Evolutionary conservation across 2,797 vertebrate species (phyloP), one percentile per base, ranked within the genome.

Genomic region (Halcyon chelicuti): DNA sequence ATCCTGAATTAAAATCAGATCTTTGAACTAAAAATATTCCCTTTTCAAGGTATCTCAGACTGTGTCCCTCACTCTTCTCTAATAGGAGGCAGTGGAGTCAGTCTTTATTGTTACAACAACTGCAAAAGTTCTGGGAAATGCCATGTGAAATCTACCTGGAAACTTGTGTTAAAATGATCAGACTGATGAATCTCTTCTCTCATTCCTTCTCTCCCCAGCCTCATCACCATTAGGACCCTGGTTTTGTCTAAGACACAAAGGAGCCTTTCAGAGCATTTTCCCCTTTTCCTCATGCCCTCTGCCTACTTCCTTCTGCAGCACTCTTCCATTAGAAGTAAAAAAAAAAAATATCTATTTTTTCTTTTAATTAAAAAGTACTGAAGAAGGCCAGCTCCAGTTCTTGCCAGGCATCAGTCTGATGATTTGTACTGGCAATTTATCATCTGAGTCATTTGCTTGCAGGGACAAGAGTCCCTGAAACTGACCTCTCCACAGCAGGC

Each of bases 301-400:
- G 25, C 17, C 22, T 47, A 8, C 39, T 51, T 70, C 16, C 44
- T 70, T 62, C 51, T 88, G 51, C 39, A 71, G 21, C 29, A 58
- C 6, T 85, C 29, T 82, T 86, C 52, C 66, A 86, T 65, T 76
- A 65, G 20, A 89, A 90, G 77, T 52, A 52, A 83, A 46, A 68
- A 63, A 51, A 33, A 9, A 60, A 29, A 52, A 29, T 18, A 52
- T 20, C 19, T 44, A 51, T 88, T 84, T 94, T 92, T 70, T 60
- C 82, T 96, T 97, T 94, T 94, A 96, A 97, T 96, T 95, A 91
- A 93, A 84, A 94, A 73, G 17, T 55, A 86, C 79, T 76, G 72
- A 91, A 62, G 44, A 90, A 91, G 77, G 65, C 80, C 88, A 93
- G 40, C 22, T 91, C 63, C n/a, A 55, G 51, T 79, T 96, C 85